Evolutionary conservation across 1,140 invertebrate genomes (phyloP), one percentile per base, ranked within the genome.

Genomic region (Ruditapes philippinarum): DNA sequence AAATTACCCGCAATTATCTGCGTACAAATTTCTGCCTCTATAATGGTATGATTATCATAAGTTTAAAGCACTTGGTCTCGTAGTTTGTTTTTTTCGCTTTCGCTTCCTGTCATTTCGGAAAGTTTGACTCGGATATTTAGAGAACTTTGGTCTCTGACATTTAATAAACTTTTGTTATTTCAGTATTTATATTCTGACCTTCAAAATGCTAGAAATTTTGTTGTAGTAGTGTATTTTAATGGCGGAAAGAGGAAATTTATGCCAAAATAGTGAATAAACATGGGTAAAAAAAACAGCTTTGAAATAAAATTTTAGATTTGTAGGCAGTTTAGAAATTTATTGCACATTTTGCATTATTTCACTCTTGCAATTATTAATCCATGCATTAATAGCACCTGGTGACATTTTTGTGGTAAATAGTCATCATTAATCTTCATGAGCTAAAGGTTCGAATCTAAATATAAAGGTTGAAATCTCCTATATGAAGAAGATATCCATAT

Each of bases 11-110:
- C 19, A 70, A 70, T 70, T 70, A 70, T 38, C 25, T 22, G 22
- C 33, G 9, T n/a, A n/a, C n/a, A n/a, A n/a, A n/a, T n/a, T n/a
- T n/a, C n/a, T n/a, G n/a, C n/a, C n/a, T n/a, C n/a, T n/a, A n/a
- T n/a, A 38, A 22, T 33, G 33, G 42, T 25, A 36, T 70, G 65
- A 70, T 70, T 70, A 70, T 38, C 65, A 1, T 17, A 11, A 36
- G 65, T 38, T 70, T 70, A 70, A 14, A 70, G 65, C 25, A 62
- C 57, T 65, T 70, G 65, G 5, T 19, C 65, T 70, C 25, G 25
- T 28, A 28, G 9, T 45, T 45, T 45, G 5, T 62, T 62, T 38
- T 40, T 22, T 45, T 45, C 14, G 5, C 28, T 62, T 38, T 40
- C 36, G 38, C 65, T 70, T 70, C 65, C 65, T 70, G 65, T 38